Evolutionary conservation across 2,113 vertebrate genomes (phyloP), one percentile per base, ranked within the genome.

Genomic region (Dasypus novemcinctus): DNA sequence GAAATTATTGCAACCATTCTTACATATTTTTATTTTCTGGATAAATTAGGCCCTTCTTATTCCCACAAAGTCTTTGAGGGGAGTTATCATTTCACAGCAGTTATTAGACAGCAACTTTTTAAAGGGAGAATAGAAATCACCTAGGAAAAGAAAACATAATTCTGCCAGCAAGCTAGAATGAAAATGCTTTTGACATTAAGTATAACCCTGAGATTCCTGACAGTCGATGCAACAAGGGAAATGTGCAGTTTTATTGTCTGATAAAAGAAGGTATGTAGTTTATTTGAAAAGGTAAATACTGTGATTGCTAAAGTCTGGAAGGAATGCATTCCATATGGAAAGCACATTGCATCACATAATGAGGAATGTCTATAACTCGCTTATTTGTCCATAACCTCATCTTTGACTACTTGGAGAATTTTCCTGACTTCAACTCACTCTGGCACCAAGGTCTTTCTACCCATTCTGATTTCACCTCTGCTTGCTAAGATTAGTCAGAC

Each of bases 21-120:
- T 95, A 75, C 5, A 33, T 21, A 79, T 91, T 89, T 93, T 93
- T 80, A 81, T 59, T 90, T 91, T 93, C 90, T 69, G n/a, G n/a
- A 63, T n/a, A 95, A 88, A 83, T 71, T 63, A 72, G 17, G 63
- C 6, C 4, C 17, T 71, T 84, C 21, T 33, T 68, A 46, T 76
- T 72, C 49, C 33, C 36, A 52, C 23, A 85, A 79, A 91, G 59
- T 4, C 75, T 80, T 57, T 91, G 38, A 78, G 18, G 33, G 78
- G 46, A 82, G 38, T 95, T 87, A 69, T 9, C 71, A 82, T 91
- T 95, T 89, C 66, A 69, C 46, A 92, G 61, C 27, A 88, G 11
- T 52, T 86, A 5, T 36, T 94, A 76, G 17, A 10, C 8, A 91
- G 43, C 72, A 87, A 80, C 61, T 69, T 78, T 79, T 64, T 76